These are phyloP conservation scores for Theocolax elegans DNA, from an alignment of 1,140 invertebrate genomes.

Conservation along the genomic window DNA sequence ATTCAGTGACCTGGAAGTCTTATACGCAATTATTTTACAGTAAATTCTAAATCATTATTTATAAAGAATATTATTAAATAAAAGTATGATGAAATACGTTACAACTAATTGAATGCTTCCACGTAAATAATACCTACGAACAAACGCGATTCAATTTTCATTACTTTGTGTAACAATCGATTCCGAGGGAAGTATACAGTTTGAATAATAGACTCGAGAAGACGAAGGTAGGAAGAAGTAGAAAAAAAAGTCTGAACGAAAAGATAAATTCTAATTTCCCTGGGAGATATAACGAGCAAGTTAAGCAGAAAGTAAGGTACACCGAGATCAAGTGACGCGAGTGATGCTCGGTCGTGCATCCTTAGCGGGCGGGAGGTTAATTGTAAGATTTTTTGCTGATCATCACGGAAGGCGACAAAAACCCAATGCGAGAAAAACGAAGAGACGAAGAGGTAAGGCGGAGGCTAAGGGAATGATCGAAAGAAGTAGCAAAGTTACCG, in stretches of 20 bases:
- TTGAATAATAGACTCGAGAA: too few species aligned
- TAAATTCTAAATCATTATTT: too few species aligned
- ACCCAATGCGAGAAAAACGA: background rate
- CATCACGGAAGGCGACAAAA: slow-evolving; percentile 1
- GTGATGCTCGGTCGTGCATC: too few species aligned
- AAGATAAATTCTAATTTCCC: slow-evolving; percentile 6
- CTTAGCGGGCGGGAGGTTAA: slow-evolving; percentile 11
- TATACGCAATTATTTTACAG: too few species aligned
- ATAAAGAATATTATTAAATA: too few species aligned
- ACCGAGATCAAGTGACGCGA: background rate
- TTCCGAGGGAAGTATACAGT: too few species aligned
- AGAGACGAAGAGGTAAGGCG: background rate
- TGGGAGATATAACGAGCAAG: background rate
- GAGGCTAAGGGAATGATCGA: background rate
- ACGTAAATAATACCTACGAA: too few species aligned
- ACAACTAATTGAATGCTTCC: too few species aligned
- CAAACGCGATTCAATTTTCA: too few species aligned
- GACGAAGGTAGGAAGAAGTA: background rate
- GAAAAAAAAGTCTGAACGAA: background rate
- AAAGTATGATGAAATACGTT: too few species aligned
- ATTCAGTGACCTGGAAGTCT: too few species aligned
- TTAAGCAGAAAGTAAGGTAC: slow-evolving; percentile 21
- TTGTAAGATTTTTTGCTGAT: slow-evolving; percentile 20
- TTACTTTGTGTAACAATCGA: too few species aligned
- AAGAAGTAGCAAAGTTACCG: background rate